A percentile compares a stretch with the other conserved stretches of the same genome.
phyloP scores from a whole-genome alignment of 2,113 vertebrate genomes.

The Aldabrachelys gigantea region DNA sequence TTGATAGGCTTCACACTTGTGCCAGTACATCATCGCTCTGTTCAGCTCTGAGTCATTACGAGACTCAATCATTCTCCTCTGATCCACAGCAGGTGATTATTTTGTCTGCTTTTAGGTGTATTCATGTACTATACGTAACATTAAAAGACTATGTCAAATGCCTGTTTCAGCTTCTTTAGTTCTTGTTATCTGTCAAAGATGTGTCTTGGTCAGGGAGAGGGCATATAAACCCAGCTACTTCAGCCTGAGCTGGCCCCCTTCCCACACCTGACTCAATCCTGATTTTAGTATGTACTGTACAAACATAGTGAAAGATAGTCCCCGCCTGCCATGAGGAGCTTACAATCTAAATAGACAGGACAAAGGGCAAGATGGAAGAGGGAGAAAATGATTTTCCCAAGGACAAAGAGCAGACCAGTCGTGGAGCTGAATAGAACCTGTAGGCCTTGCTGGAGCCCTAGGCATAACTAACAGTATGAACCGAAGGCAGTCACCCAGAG shows the following conservation, averaged over 20 bases:
- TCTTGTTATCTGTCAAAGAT: neutral
- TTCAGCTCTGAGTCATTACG: neutral
- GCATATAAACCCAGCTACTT: neutral
- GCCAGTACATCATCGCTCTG: neutral
- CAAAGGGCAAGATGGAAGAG: neutral
- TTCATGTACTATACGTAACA: neutral
- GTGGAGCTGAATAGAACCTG: neutral
- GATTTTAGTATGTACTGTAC: neutral
- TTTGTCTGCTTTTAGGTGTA: neutral
- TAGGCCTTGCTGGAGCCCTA: neutral
- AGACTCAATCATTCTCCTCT: neutral
- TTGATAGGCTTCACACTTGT: neutral
- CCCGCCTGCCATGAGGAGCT: neutral
- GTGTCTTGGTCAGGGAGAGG: neutral
- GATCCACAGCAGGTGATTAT: neutral
- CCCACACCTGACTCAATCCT: neutral
- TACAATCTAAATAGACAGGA: neutral
- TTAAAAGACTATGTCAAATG: neutral
- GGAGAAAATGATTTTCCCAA: neutral
- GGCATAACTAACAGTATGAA: neutral
- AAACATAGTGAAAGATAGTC: neutral
- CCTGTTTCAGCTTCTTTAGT: neutral
- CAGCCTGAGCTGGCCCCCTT: neutral
- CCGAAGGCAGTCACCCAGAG: neutral
- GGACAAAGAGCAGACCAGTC: neutral